Evolutionary conservation across 2,113 vertebrate species (phyloP), one percentile per base, ranked within the genome.

Genomic region (Rhinoderma darwinii): DNA sequence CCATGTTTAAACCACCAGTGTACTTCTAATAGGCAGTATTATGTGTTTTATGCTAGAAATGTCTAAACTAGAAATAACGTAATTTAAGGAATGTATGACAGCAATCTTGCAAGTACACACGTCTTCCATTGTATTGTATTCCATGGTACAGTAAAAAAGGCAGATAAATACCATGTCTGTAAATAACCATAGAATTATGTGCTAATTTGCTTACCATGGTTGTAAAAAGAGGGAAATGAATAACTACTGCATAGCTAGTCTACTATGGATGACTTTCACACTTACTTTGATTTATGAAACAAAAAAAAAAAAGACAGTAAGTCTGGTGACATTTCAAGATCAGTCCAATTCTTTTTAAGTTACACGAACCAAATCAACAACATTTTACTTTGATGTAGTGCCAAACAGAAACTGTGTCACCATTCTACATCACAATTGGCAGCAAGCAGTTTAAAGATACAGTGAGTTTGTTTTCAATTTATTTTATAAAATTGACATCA

Each of bases 281-380:
- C 18, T 72, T 44, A 30, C 56, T 82, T 82, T 63, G 54, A 41
- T n/a, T 66, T 43, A 18, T 39, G n/a, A 66, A 43, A 66, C 14
- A n/a, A 81, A 47, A 78, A 66, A 47, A 78, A 66, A 44, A 9
- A 2, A 15, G 79, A 63, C 66, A 66, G 27, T 82, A 32, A 61
- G 41, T 82, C 11, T 82, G 79, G 37, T 44, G 79, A 82, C 79
- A 82, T 82, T 82, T 82, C n/a, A 61, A 41, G 56, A 63, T 66
- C 39, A 66, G 59, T 61, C 39, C 8, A 66, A 66, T 82, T 63
- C 56, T 82, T 18, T n/a, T 32, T 25, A 72, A 66, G 35, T n/a
- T 82, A 25, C 17, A 17, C 17, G 39, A 82, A 43, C 39, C 39
- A 44, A n/a, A 44, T 82, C 44, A 66, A 63, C 30, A 82, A 39